Evolutionary conservation across 2,888 invertebrate species (phyloP).

Genomic region (Eumacrocentrus americanus): DNA sequence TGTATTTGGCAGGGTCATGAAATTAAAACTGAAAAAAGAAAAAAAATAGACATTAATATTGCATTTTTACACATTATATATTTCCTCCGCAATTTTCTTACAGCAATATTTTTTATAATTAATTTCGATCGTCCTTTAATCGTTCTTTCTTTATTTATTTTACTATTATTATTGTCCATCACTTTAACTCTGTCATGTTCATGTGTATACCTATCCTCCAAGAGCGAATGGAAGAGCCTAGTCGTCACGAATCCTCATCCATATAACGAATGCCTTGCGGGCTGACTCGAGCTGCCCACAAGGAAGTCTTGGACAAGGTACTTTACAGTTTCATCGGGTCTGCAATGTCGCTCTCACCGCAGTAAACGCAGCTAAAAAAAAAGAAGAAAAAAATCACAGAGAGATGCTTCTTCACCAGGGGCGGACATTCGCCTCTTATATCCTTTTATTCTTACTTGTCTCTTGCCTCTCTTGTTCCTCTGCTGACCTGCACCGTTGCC

Average conservation of each 20-base stretch:
- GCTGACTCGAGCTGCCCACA: constrained; percentile 16
- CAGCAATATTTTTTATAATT: neutral
- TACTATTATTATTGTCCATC: constrained; percentile 1
- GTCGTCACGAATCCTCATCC: constrained; percentile 24
- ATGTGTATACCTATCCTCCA: constrained; percentile 8
- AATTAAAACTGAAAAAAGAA: constrained; percentile 47
- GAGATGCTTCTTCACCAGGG: constrained; percentile 3
- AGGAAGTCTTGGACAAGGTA: constrained; percentile 24
- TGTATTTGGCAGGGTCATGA: constrained; percentile 62
- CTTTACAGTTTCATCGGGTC: constrained; percentile 25
- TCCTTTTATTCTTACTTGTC: constrained; percentile 6
- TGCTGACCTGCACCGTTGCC: constrained; percentile 20
- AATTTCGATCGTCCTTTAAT: no score
- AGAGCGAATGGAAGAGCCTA: constrained; percentile 19
- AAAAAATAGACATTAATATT: constrained; percentile 6
- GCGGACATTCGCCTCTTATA: constrained; percentile 16
- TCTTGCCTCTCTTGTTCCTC: constrained; percentile 19
- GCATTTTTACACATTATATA: neutral
- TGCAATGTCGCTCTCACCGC: constrained; percentile 23
- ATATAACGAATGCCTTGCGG: constrained; percentile 19
- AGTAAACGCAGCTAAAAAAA: constrained; percentile 18
- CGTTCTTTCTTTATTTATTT: no score
- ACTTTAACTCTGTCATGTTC: constrained; percentile 12
- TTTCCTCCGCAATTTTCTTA: neutral
- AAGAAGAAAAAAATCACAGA: neutral